Percentiles rank a stretch among this genome's conserved stretches.
Conservation (phyloP, 2,888 invertebrate genomes). For the Pemphredon lugubris region DNA sequence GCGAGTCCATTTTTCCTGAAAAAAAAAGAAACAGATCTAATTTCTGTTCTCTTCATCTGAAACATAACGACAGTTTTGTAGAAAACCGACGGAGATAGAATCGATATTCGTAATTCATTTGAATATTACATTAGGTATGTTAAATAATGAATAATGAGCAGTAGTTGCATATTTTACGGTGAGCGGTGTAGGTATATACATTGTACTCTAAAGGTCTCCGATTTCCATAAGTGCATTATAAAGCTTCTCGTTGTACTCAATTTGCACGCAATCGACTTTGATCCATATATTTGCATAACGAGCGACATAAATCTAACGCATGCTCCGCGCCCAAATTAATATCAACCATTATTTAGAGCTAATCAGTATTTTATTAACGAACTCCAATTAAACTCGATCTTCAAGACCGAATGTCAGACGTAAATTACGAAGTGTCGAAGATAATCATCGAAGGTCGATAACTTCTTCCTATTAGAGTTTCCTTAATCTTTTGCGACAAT, state of each 20-base stretch:
- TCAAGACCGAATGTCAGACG: no score
- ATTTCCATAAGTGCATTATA: slow-evolving; percentile 25
- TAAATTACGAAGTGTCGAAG: no score
- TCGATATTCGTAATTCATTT: neutral
- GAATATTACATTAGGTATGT: neutral
- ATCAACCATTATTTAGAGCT: no score
- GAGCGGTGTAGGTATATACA: slow-evolving; percentile 14
- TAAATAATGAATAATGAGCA: neutral
- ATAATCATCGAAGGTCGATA: no score
- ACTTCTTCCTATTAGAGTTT: no score
- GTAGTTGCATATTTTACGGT: slow-evolving; percentile 6
- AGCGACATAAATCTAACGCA: neutral
- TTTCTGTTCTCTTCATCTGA: no score
- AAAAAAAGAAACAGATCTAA: neutral
- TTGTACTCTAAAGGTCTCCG: slow-evolving; percentile 40
- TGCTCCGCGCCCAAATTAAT: no score
- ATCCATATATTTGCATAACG: neutral
- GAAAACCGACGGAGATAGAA: no score
- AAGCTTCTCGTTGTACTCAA: slow-evolving; percentile 1
- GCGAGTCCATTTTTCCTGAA: slow-evolving; percentile 79
- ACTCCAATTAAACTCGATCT: no score
- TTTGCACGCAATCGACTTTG: neutral
- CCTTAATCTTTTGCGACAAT: no score
- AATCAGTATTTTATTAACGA: no score
- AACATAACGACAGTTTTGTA: no score